Evolutionary conservation across 1,140 invertebrate genomes (phyloP), one percentile per base, ranked within the genome.

Genomic region (Calycopis cecrops): DNA sequence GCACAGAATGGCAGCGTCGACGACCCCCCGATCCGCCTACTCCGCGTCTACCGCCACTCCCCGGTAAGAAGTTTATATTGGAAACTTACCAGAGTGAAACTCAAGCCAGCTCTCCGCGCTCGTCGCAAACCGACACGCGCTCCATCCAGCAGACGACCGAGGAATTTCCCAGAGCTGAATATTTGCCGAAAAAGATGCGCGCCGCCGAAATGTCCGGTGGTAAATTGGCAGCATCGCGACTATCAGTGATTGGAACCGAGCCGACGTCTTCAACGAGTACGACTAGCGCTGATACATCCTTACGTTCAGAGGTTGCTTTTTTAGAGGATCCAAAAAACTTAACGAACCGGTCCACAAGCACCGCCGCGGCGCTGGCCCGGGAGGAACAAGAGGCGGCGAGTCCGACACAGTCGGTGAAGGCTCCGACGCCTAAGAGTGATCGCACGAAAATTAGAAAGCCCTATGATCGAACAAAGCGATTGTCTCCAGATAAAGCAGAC

Each of bases 291-390:
- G 71, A 71, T 33, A 51, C 69, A 21, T 49, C 73, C 34, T 58
- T 59, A 63, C 79, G 76, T 72, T 58, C 76, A 56, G 79, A 79
- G 73, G 71, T 69, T 68, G 71, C 74, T 86, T 86, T 86, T 85
- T 86, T 86, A 83, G 79, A 84, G 79, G 82, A 84, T 85, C 74
- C 83, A 86, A 86, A 86, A 86, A 86, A 86, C 83, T 82, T 79
- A 84, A 75, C 78, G 77, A 82, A 69, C 80, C 79, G 82, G 76
- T 79, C 79, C 81, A 79, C 71, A 80, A 77, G 83, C 76, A 80
- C 73, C 76, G 84, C 79, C 79, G 83, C 79, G 81, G 81, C 79
- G 78, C 84, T 85, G 81, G 81, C 76, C 77, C 81, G 79, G 79
- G 76, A 79, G 76, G 70, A 73, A 84, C 78, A 79, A 73, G 76